A percentile compares a stretch with the other conserved stretches of the same genome.
Conservation (phyloP, 2,797 vertebrate genomes). For the Furcifer pardalis region DNA sequence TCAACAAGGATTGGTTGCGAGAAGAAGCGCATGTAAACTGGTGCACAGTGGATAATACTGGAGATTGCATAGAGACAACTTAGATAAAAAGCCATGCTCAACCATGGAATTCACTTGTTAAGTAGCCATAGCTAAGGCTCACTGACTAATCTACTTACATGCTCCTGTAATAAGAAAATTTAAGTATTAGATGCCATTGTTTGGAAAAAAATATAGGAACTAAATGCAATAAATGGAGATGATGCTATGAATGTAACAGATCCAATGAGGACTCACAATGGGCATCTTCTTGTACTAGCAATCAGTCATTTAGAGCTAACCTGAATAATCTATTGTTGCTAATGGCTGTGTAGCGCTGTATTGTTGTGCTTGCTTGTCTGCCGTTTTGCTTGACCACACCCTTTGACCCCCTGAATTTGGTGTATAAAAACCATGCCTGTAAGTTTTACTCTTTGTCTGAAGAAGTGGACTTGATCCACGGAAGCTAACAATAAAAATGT, state of each 20-base stretch:
- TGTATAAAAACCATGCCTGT: too few relatives aligned
- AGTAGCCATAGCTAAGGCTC: background rate
- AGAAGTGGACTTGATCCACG: too few relatives aligned
- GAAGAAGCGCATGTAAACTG: background rate
- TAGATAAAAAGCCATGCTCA: background rate
- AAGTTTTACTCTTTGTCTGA: too few relatives aligned
- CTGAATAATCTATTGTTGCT: too few relatives aligned
- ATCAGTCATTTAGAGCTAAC: too few relatives aligned
- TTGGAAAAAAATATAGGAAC: background rate
- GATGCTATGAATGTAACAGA: background rate
- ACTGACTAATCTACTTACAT: background rate
- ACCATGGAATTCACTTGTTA: background rate
- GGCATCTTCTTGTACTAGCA: background rate
- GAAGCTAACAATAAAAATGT: too few relatives aligned
- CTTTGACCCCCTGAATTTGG: too few relatives aligned
- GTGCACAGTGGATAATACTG: background rate
- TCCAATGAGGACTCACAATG: background rate
- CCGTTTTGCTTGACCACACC: too few relatives aligned
- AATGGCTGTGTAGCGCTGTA: too few relatives aligned
- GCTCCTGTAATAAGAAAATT: background rate
- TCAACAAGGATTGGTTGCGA: background rate
- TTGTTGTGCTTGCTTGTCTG: too few relatives aligned
- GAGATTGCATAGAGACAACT: background rate
- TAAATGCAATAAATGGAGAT: background rate
- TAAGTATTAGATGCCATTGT: background rate